Conservation (phyloP, 37 sponge, comb jelly and placozoan species). For the Eunapius fragilis region DNA sequence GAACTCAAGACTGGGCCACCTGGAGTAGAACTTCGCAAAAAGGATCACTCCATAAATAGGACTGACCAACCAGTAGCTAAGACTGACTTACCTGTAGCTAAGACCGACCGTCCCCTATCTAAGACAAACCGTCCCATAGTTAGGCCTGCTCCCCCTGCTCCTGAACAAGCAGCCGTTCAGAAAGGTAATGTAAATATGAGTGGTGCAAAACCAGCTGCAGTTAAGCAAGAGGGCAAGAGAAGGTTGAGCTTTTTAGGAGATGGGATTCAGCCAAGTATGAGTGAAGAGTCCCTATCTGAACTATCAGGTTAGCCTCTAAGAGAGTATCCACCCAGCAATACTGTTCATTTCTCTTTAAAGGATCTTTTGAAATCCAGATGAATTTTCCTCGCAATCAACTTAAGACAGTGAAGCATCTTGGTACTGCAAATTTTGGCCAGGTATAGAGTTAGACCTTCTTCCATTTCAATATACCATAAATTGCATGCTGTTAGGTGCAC, state of each 20-base stretch:
- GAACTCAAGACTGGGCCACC: background rate
- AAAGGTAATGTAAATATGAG: background rate
- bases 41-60: too few relatives aligned
- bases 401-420: conserved; percentile 50
- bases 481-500: background rate
- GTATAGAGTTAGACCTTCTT: background rate
- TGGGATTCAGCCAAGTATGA: background rate
- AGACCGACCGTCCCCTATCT: background rate
- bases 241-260: background rate
- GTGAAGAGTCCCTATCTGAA: background rate
- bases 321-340: too few relatives aligned
- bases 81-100: background rate
- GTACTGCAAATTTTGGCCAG: conserved; percentile 53
- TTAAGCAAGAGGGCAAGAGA: background rate
- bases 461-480: background rate
- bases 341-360: background rate
- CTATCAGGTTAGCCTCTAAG: background rate
- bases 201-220: background rate
- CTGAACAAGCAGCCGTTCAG: background rate
- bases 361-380: conserved; percentile 43
- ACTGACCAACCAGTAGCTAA: background rate
- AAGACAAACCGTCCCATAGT: background rate
- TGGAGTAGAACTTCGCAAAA: too few relatives aligned
- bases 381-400: conserved; percentile 55
- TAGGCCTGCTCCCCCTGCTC: background rate